A percentile compares a stretch with the other conserved stretches of the same genome.
Conservation (phyloP, 2,113 vertebrate genomes). For the Cinclus cinclus region DNA sequence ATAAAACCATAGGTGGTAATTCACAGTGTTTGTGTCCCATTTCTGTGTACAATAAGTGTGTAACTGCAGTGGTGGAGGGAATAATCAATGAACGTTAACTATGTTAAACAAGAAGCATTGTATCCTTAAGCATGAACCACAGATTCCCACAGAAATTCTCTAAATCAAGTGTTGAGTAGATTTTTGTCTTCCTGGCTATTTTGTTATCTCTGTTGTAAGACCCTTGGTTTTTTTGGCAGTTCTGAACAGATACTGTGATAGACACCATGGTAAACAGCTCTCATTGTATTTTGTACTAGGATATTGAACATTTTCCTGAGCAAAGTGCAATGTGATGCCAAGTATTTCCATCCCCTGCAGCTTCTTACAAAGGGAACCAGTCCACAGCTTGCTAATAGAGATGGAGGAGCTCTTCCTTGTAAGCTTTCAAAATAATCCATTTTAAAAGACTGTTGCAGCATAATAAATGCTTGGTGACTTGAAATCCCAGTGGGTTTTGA, state of each 20-base stretch:
- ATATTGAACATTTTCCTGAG: conserved; percentile 75
- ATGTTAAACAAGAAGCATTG: conserved; percentile 52
- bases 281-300: conserved; percentile 68
- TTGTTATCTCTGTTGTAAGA: conserved; percentile 62
- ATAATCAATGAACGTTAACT: conserved; percentile 52
- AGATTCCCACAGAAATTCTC: conserved; percentile 73
- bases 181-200: conserved; percentile 70
- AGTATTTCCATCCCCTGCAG: conserved; percentile 75
- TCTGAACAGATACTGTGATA: conserved; percentile 68
- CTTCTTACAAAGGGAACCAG: conserved; percentile 71
- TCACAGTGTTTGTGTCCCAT: conserved; percentile 15
- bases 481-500: conserved; percentile 44
- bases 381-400: conserved; percentile 63
- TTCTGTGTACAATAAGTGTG: conserved; percentile 7
- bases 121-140: conserved; percentile 47
- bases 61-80: not conserved
- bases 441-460: conserved; percentile 65
- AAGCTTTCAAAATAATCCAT: conserved; percentile 58
- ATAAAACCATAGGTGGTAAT: conserved; percentile 64
- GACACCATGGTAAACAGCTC: conserved; percentile 60
- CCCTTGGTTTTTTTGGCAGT: conserved; percentile 59
- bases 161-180: conserved; percentile 53
- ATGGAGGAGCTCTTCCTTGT: conserved; percentile 65
- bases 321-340: conserved; percentile 71
- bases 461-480: conserved; percentile 72